These are phyloP conservation scores for Rana temporaria DNA, from an alignment of 2,113 vertebrate species.

Conservation along the genomic window DNA sequence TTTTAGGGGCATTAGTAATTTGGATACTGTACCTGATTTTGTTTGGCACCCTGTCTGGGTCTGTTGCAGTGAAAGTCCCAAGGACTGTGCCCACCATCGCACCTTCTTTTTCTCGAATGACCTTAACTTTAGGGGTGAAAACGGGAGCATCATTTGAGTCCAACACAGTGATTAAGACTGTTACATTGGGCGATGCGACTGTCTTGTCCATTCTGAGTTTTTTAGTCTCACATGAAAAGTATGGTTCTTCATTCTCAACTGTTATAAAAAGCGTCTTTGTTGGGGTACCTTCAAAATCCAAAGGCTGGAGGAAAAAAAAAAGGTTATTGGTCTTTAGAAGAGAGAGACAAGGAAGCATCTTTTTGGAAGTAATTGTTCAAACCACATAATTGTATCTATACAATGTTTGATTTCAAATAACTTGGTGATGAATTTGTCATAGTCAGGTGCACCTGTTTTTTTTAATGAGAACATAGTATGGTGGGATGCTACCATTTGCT, in stretches of 20 bases:
- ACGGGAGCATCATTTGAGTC: constrained; percentile 71
- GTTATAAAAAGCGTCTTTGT: constrained; percentile 60
- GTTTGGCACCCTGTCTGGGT: constrained; percentile 38
- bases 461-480: too few species aligned
- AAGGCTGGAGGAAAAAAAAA: constrained; percentile 67
- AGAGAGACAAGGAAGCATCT: too few species aligned
- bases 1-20: too few species aligned
- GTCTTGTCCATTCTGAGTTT: not conserved
- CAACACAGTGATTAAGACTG: constrained; percentile 63
- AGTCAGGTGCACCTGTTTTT: too few species aligned
- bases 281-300: constrained; percentile 64
- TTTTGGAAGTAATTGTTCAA: too few species aligned
- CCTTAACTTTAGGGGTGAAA: constrained; percentile 63
- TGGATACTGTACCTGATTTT: constrained; percentile 59
- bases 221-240: constrained; percentile 64
- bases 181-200: not conserved
- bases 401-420: too few species aligned
- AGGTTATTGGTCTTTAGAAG: too few species aligned
- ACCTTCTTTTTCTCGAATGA: constrained; percentile 65
- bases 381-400: too few species aligned
- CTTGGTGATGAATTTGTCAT: too few species aligned
- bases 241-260: constrained; percentile 72
- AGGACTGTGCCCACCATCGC: constrained; percentile 66
- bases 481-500: too few species aligned
- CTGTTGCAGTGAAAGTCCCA: constrained; percentile 61